Evolutionary conservation across 1,140 invertebrate species (phyloP).

Genomic region (Nymphalis io): DNA sequence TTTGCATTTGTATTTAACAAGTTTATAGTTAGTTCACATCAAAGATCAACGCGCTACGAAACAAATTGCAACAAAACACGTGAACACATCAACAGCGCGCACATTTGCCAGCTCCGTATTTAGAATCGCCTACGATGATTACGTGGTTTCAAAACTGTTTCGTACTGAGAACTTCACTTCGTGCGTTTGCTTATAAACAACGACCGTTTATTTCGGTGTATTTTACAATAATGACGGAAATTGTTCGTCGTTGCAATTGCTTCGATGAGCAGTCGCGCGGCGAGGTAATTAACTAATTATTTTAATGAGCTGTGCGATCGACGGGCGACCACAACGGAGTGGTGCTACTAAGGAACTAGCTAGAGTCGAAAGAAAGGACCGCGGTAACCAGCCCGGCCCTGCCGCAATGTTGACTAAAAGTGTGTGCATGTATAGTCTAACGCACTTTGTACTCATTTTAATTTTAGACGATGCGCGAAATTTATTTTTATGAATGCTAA

Average conservation of each 20-base stretch:
- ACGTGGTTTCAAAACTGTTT: conserved; percentile 57
- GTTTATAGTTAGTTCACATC: conserved; percentile 44
- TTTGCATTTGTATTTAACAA: conserved; percentile 61
- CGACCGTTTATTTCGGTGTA: conserved; percentile 42
- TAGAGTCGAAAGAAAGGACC: conserved; percentile 55
- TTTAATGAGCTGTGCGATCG: conserved; percentile 34
- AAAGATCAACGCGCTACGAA: conserved; percentile 40
- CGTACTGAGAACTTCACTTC: conserved; percentile 46
- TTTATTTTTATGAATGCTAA: not conserved
- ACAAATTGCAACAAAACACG: conserved; percentile 36
- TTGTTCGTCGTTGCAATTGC: conserved; percentile 39
- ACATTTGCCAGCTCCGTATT: conserved; percentile 59
- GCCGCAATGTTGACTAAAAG: conserved; percentile 40
- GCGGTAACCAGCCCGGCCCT: conserved; percentile 48
- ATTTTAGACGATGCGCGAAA: conserved; percentile 25
- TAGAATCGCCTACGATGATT: conserved; percentile 65
- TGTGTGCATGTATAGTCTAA: conserved; percentile 10
- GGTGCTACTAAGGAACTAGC: conserved; percentile 57
- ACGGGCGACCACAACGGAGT: conserved; percentile 51
- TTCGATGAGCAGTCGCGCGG: conserved; percentile 37
- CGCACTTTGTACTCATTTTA: conserved; percentile 14
- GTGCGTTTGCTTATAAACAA: conserved; percentile 67
- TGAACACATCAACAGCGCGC: conserved; percentile 52
- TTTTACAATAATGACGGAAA: conserved; percentile 51
- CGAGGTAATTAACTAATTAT: conserved; percentile 41